These are phyloP conservation scores for Nesidiocoris tenuis DNA, from an alignment of 2,888 invertebrate species.

Conservation along the genomic window DNA sequence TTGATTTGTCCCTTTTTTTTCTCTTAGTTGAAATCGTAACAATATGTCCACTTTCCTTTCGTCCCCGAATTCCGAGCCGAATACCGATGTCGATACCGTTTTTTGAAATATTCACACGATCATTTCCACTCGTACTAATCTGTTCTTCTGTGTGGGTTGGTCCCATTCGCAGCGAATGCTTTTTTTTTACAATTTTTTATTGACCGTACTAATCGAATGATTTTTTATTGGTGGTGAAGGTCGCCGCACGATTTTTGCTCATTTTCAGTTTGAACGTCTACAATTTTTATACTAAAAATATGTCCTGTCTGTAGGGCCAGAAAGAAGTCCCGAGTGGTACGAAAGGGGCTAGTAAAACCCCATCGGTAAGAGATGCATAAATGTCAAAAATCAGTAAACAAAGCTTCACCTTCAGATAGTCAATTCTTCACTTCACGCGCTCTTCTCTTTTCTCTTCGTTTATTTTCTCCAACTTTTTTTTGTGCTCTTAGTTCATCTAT, in stretches of 20 bases:
- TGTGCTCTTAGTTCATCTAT: too few species aligned
- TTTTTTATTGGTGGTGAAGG: slow-evolving; percentile 27
- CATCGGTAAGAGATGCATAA: slow-evolving; percentile 33
- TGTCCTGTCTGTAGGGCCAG: slow-evolving; percentile 41
- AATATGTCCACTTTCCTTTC: neutral
- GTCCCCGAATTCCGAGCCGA: neutral
- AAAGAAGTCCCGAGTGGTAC: slow-evolving; percentile 37
- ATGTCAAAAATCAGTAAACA: slow-evolving; percentile 5
- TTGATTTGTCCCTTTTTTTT: slow-evolving; percentile 10
- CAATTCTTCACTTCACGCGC: slow-evolving; percentile 37
- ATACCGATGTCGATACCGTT: neutral
- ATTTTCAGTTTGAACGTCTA: neutral
- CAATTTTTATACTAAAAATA: slow-evolving; percentile 24
- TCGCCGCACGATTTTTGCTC: slow-evolving; percentile 21
- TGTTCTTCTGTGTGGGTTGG: slow-evolving; percentile 24
- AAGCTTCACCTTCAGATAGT: slow-evolving; percentile 35
- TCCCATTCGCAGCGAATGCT: slow-evolving; percentile 10
- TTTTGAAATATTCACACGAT: neutral
- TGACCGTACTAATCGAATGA: slow-evolving; percentile 27
- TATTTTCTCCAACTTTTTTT: too few species aligned
- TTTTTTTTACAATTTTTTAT: slow-evolving; percentile 9
- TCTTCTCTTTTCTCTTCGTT: slow-evolving; percentile 10
- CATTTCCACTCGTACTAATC: slow-evolving; percentile 10
- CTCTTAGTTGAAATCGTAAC: slow-evolving; percentile 21
- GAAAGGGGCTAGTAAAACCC: slow-evolving; percentile 39